These are phyloP conservation scores for Cladopsammia gracilis DNA, from an alignment of 64 coral and sea anemone species.

Conservation along the genomic window DNA sequence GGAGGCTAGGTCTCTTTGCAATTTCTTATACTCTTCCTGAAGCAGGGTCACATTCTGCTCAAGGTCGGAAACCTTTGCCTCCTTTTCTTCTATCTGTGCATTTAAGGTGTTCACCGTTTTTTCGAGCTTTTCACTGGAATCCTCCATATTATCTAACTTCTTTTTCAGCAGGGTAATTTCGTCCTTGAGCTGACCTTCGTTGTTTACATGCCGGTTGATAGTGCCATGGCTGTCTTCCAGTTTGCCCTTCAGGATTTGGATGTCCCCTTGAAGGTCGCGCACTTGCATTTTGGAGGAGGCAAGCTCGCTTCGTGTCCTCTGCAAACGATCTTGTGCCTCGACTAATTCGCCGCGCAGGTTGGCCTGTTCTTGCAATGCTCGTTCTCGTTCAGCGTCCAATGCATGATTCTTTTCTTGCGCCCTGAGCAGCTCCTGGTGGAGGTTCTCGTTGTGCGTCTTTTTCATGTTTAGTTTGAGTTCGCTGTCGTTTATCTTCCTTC, in stretches of 20 bases:
- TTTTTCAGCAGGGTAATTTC: slow-evolving; percentile 82
- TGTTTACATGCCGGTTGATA: slow-evolving; percentile 79
- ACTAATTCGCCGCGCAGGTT: slow-evolving; percentile 81
- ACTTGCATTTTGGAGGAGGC: slow-evolving; percentile 55
- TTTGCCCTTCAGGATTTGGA: slow-evolving; percentile 61
- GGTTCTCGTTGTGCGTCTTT: slow-evolving; percentile 76
- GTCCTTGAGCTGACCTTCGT: slow-evolving; percentile 83
- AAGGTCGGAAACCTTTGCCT: slow-evolving; percentile 75
- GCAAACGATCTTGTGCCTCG: slow-evolving; percentile 64
- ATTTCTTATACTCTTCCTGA: slow-evolving; percentile 74
- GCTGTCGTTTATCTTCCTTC: slow-evolving; percentile 76
- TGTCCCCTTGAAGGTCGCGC: slow-evolving; percentile 58
- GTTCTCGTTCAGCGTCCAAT: slow-evolving; percentile 66
- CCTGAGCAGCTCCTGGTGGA: slow-evolving; percentile 79
- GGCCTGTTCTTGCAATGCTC: slow-evolving; percentile 69
- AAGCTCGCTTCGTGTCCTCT: slow-evolving; percentile 63
- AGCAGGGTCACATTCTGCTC: slow-evolving; percentile 74
- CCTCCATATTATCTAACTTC: slow-evolving; percentile 71
- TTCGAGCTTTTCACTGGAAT: slow-evolving; percentile 70
- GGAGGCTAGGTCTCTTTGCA: slow-evolving; percentile 65
- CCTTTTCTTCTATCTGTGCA: slow-evolving; percentile 71
- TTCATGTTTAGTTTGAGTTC: slow-evolving; percentile 79
- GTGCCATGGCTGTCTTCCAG: slow-evolving; percentile 76
- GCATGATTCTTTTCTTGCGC: slow-evolving; percentile 77
- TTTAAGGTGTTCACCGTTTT: slow-evolving; percentile 70